Base-by-base conservation (phyloP, 2,888 invertebrate genomes). In the Penaeus monodon region DNA sequence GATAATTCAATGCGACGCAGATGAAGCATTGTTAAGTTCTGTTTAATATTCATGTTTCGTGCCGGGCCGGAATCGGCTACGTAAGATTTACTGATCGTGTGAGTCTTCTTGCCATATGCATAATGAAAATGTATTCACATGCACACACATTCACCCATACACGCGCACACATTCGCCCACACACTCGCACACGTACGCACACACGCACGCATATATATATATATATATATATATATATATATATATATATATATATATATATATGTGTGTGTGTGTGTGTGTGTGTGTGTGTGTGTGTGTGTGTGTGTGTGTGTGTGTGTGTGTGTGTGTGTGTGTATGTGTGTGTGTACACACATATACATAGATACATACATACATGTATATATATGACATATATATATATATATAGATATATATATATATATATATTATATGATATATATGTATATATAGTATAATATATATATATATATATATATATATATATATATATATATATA, bases 181-280 rank as follows among this genome's bases (percentile, higher is more conserved):
- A 68, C 68, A 68, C 68, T 20, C 68, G 22, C 68, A 68, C 68
- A 68, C 68, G 22, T 24, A 68, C 68, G 22, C 68, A 68, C 68
- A 68, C 68, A 68, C 68, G 22, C 68, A 68, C 24, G 22, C 68
- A 68, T 10, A 68, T 10, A 68, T 10, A 68, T 10, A 68, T 10
- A 6, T 10, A 68, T 10, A 68, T 10, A 68, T 1, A 68, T 10
- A 68, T 17, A 68, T 10, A 68, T 10, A 68, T 10, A 3, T 10
- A 68, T 24, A 68, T 1, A 68, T 24, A 68, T 29, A 68, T 7
- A 68, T 29, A 7, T 29, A 68, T 2, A 68, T 7, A 68, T 7
- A 68, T 29, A 68, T 57, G 17, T 17, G 17, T 57, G 17, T 57
- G n/a, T 70, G n/a, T 70, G 2, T 70, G 2, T 70, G 2, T 70